A percentile compares a stretch with the other conserved stretches of the same genome.
These are phyloP conservation scores for Phalera bucephala DNA, from an alignment of 2,888 invertebrate species.

Conservation along the genomic window DNA sequence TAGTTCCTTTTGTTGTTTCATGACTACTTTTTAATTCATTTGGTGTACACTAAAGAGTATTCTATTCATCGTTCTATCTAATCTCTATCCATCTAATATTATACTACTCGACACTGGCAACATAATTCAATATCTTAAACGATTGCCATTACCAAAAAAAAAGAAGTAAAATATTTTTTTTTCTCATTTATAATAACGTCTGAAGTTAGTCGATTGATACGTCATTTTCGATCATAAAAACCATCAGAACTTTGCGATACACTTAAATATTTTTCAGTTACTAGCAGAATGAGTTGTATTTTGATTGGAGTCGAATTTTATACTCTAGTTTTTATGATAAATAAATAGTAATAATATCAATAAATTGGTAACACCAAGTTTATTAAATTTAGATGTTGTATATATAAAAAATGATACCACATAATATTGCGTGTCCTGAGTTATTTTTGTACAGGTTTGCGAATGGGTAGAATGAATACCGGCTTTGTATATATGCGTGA, in stretches of 20 bases:
- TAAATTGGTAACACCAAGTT: constrained; percentile 73
- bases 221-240: too few relatives aligned
- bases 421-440: constrained; percentile 35
- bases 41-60: too few relatives aligned
- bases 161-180: too few relatives aligned
- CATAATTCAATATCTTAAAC: too few relatives aligned
- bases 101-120: too few relatives aligned
- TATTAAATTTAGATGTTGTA: constrained; percentile 58
- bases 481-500: constrained; percentile 48
- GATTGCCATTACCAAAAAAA: too few relatives aligned
- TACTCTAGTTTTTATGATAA: constrained; percentile 52
- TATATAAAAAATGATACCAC: constrained; percentile 37
- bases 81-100: too few relatives aligned
- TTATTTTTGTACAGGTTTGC: constrained; percentile 50
- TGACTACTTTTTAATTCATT: too few relatives aligned
- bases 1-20: too few relatives aligned
- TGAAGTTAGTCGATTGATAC: too few relatives aligned
- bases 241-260: not conserved
- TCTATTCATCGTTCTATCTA: too few relatives aligned
- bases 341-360: constrained; percentile 51
- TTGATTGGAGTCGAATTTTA: constrained; percentile 67
- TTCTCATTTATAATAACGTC: too few relatives aligned
- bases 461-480: constrained; percentile 23
- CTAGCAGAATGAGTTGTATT: constrained; percentile 59
- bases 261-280: constrained; percentile 17